Base-by-base conservation (phyloP, 1,140 invertebrate species). In the Gerris buenoi region DNA sequence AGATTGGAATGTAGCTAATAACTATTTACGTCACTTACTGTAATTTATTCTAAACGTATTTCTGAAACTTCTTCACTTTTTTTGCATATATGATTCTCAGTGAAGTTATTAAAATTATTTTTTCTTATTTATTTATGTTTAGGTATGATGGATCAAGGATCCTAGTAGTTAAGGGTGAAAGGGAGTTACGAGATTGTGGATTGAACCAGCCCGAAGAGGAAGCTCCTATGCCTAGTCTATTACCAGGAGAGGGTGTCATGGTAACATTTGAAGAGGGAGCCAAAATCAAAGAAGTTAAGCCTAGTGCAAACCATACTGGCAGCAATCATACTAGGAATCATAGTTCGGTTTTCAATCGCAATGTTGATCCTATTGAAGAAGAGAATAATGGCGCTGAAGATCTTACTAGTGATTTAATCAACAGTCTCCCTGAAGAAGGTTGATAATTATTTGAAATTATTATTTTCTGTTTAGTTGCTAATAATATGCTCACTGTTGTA, bases 111-210 rank as follows among this genome's bases (percentile, higher is more conserved):
- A n/a, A n/a, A n/a, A 57, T 63, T 67, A 57, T 63, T 63, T 26
- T 1, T 46, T 28, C n/a, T 22, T 23, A 22, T 27, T 68, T 65
- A 29, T 27, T 65, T n/a, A 67, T 65, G 65, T 71, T 67, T 63
- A 83, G 82, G 70, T 83, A 78, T 77, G 80, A 86, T 72, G 89
- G 89, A 66, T 86, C 88, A 13, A 84, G 87, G 65, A 85, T 91
- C 72, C 78, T 91, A 67, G 85, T 91, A 1, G 87, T 90, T 0
- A 86, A 88, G 80, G 89, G 87, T 1, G 86, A 88, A 68, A 83
- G 83, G 68, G 85, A 86, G 74, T 76, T 91, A 23, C 81, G 85
- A 68, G 88, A 87, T 2, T 91, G 89, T 77, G 88, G 86, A 1
- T 77, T 90, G 67, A 76, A 89, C 68, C 85, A 90, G 67, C 65